Conservation (phyloP, 2,113 vertebrate species). For the Eclectus roratus region DNA sequence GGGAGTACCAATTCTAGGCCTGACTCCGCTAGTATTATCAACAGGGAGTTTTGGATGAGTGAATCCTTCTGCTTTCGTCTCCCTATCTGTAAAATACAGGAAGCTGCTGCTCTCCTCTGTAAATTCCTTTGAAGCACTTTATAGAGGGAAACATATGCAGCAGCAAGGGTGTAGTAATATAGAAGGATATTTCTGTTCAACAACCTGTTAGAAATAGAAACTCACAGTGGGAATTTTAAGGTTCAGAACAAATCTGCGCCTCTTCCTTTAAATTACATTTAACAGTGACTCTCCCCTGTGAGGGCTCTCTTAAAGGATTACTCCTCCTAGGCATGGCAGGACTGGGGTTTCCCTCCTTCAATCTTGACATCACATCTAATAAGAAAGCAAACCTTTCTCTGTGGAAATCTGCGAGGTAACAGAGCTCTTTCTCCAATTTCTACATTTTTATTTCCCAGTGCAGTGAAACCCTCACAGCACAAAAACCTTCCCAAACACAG, state of each 20-base stretch:
- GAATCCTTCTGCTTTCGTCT: neutral
- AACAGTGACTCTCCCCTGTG: neutral
- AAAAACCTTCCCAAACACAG: neutral
- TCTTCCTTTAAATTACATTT: neutral
- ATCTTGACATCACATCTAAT: neutral
- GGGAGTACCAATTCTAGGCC: neutral
- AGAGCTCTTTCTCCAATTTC: neutral
- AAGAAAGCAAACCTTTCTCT: neutral
- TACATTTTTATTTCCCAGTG: conserved; percentile 16
- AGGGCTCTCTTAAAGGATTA: neutral
- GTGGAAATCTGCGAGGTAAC: neutral
- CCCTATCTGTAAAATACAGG: neutral
- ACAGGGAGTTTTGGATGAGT: neutral
- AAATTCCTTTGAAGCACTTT: neutral
- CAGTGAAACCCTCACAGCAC: neutral
- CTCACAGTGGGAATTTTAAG: conserved; percentile 1
- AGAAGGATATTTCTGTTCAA: conserved; percentile 14
- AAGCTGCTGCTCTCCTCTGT: neutral
- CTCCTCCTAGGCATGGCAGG: neutral
- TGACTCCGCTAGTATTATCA: neutral
- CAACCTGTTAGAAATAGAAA: neutral
- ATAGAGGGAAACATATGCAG: neutral
- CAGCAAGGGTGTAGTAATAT: neutral
- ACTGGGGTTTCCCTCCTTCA: neutral
- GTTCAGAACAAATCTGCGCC: neutral